Evolutionary conservation across 2,888 invertebrate genomes (phyloP).

Genomic region (Macaria liturata): DNA sequence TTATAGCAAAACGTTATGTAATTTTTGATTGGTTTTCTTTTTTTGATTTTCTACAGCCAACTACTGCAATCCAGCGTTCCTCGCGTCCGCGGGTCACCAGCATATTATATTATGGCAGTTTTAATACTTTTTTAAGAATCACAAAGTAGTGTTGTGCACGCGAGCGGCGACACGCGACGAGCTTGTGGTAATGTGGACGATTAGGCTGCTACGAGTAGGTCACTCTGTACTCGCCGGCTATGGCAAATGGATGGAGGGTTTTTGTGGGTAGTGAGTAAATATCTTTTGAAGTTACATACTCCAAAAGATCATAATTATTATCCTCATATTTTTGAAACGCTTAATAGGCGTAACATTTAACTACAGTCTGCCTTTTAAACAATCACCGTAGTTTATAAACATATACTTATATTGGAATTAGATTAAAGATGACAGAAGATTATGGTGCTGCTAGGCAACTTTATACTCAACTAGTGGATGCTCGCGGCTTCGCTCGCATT

Average conservation of each 20-base stretch:
- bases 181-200: conserved; percentile 47
- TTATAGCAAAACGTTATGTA: too few species aligned
- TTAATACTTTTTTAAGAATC: conserved; percentile 73
- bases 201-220: conserved; percentile 51
- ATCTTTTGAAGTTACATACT: background rate
- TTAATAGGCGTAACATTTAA: too few species aligned
- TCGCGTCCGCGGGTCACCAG: conserved; percentile 30
- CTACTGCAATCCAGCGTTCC: conserved; percentile 1
- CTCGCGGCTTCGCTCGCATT: too few species aligned
- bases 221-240: conserved; percentile 24
- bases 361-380: too few species aligned
- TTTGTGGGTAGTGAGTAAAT: background rate
- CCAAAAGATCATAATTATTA: background rate
- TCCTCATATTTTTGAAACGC: background rate
- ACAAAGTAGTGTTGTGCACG: conserved; percentile 56
- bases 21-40: too few species aligned
- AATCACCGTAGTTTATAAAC: too few species aligned
- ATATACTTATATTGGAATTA: too few species aligned
- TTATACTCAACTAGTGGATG: too few species aligned
- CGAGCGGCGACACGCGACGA: conserved; percentile 53
- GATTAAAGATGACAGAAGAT: too few species aligned
- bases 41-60: too few species aligned
- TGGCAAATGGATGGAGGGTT: background rate
- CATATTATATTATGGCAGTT: conserved; percentile 52
- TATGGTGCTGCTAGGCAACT: too few species aligned